phyloP scores from a whole-genome alignment of 2,797 vertebrate species.

The Picus viridis region DNA sequence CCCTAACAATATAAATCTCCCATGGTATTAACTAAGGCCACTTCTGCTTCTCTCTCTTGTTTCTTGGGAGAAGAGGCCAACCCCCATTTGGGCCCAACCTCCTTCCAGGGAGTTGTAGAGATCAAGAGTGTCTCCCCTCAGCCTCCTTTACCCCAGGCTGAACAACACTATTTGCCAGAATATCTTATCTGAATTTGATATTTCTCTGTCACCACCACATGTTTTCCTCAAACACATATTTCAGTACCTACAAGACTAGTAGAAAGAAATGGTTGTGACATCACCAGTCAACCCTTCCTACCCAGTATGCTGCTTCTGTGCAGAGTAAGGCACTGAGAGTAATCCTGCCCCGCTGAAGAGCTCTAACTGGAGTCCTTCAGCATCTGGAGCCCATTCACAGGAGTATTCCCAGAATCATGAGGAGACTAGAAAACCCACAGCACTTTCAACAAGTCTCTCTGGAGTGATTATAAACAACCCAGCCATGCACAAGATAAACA shows the following conservation, averaged over 20 bases:
- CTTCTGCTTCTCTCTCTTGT: no score
- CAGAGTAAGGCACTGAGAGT: not conserved
- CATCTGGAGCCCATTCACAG: constrained; percentile 10
- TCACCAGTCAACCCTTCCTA: not conserved
- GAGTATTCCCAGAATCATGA: not conserved
- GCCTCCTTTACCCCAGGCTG: no score
- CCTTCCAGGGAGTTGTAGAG: no score
- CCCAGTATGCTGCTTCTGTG: not conserved
- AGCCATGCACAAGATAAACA: not conserved
- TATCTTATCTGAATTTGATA: not conserved
- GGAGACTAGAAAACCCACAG: not conserved
- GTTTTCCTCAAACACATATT: not conserved
- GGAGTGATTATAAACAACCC: not conserved
- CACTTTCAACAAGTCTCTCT: constrained; percentile 8
- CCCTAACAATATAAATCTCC: no score
- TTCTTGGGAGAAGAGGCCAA: no score
- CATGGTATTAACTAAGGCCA: no score
- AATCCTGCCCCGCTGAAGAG: not conserved
- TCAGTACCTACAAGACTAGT: not conserved
- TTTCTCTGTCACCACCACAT: not conserved
- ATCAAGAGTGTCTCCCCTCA: no score
- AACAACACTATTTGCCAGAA: no score
- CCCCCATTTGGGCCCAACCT: no score
- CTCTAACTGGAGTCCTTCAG: not conserved
- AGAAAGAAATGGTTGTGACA: not conserved